Evolutionary conservation across 1,140 invertebrate genomes (phyloP).

Genomic region (Nylanderia fulva): DNA sequence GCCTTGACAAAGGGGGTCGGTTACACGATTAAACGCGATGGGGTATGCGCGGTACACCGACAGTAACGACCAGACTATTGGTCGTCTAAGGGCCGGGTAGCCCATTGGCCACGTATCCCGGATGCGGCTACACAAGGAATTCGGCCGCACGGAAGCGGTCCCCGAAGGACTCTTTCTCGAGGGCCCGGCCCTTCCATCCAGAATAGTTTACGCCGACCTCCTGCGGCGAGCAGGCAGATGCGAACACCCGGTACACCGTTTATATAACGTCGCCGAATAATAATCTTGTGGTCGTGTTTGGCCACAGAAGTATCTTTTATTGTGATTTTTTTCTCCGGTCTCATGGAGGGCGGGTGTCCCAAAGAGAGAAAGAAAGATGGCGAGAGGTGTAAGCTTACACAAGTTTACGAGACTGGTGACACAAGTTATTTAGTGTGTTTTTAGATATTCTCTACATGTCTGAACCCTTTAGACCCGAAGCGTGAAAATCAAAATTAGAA

Average conservation of each 20-base stretch:
- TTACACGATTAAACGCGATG: conserved; percentile 78
- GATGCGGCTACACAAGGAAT: conserved; percentile 52
- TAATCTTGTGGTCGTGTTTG: conserved; percentile 81
- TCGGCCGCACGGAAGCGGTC: conserved; percentile 70
- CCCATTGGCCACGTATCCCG: conserved; percentile 61
- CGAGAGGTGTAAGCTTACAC: conserved; percentile 78
- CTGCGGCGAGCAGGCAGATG: conserved; percentile 83
- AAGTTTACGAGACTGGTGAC: conserved; percentile 51
- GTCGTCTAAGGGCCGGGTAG: conserved; percentile 36
- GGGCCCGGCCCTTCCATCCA: conserved; percentile 21
- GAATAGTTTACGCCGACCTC: conserved; percentile 77
- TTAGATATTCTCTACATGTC: conserved; percentile 18
- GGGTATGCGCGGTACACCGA: conserved; percentile 44
- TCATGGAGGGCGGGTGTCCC: conserved; percentile 15
- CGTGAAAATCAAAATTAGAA: conserved; percentile 39
- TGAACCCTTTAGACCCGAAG: neutral
- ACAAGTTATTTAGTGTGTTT: conserved; percentile 14
- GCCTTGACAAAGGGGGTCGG: conserved; percentile 78
- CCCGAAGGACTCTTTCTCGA: conserved; percentile 30
- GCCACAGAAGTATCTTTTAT: conserved; percentile 85
- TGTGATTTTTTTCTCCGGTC: conserved; percentile 66
- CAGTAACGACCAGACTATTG: conserved; percentile 51
- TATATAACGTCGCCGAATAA: conserved; percentile 65
- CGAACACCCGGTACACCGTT: conserved; percentile 76
- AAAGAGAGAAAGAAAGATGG: conserved; percentile 67